Conservation (phyloP, 2,797 vertebrate genomes). For the Pelochelys cantorii region DNA sequence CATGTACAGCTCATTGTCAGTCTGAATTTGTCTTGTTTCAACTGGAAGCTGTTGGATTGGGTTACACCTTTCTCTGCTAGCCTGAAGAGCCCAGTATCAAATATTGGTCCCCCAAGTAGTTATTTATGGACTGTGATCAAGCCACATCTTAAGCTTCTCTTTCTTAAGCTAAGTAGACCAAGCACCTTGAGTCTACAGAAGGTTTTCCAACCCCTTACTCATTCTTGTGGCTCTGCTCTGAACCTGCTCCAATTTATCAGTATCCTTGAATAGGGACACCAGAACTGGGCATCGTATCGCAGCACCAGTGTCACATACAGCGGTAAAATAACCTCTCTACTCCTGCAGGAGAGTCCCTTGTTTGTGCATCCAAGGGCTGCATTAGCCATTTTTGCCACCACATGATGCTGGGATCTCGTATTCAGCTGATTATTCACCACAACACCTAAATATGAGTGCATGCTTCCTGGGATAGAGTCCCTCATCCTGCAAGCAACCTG, state of each 20-base stretch:
- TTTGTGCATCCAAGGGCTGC: neutral
- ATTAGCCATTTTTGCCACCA: neutral
- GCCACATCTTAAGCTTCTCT: too few species aligned
- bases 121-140: too few species aligned
- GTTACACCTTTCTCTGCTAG: neutral
- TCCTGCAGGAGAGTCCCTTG: neutral
- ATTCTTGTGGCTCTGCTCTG: neutral
- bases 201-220: neutral
- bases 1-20: neutral
- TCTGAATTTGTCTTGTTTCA: neutral
- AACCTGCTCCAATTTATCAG: neutral
- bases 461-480: too few species aligned
- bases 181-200: too few species aligned
- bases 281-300: neutral
- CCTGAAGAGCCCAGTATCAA: neutral
- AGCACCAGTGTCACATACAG: neutral
- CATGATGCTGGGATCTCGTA: too few species aligned
- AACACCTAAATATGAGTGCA: neutral
- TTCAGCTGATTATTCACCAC: neutral
- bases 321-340: neutral
- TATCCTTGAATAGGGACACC: neutral
- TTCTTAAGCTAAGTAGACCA: too few species aligned
- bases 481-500: too few species aligned
- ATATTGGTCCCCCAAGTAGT: too few species aligned
- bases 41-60: neutral